Base-by-base conservation (phyloP, 2,888 invertebrate genomes). In the Thecocarcelia acutangulata region DNA sequence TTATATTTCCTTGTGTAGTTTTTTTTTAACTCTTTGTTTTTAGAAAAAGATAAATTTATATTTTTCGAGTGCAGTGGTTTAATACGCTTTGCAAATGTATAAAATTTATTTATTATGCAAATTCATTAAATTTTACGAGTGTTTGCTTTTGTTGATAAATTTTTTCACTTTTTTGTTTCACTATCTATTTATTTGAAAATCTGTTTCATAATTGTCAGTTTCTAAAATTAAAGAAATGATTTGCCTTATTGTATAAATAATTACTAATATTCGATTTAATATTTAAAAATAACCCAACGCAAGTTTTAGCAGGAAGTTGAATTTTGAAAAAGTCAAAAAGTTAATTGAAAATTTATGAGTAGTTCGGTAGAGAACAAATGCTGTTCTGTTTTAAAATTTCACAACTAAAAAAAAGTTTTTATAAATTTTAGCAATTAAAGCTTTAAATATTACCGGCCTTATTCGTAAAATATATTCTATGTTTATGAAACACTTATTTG, bases 101-200 rank as follows among this genome's bases (percentile, higher is more conserved):
- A 11, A 40, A 42, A 24, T 11, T 46, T 15, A 17, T 37, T 19
- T 58, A 33, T 58, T 56, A 61, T 40, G 15, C 12, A 46, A 44
- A 56, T 78, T 42, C 11, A 69, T 46, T 58, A 61, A 50, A 61
- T 52, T 74, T 50, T 72, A 42, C n/a, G n/a, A n/a, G n/a, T n/a
- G n/a, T 50, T 42, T 56, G 24, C 63, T 19, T 40, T 15, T 40
- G 12, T 8, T n/a, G n/a, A 46, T 13, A 56, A 24, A 58, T 8
- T 21, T 58, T 44, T 58, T n/a, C 44, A 15, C 46, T 46, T 37
- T 44, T 44, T 61, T 42, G 8, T 40, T 42, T 24, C 42, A 28
- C 40, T 50, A 24, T 50, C n/a, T 61, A 19, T 61, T 76, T 54
- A 50, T 58, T 75, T 75, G 56, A 66, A 66, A 66, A 66, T 75